Evolutionary conservation across 2,797 vertebrate genomes (phyloP).

Genomic region (Nyctibius grandis): DNA sequence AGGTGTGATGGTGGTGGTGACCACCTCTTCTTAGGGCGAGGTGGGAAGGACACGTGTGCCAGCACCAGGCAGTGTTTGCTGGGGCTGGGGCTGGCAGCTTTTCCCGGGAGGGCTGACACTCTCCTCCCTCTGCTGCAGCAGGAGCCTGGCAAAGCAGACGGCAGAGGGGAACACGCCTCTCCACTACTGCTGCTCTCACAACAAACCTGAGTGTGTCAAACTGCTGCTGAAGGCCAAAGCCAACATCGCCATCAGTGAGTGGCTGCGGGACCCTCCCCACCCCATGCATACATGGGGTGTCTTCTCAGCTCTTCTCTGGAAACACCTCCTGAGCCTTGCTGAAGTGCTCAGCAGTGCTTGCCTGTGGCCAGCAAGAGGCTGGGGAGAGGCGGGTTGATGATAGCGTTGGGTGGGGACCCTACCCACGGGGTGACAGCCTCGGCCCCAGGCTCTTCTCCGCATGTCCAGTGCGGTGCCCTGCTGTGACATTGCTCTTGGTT

Average conservation of each 20-base stretch:
- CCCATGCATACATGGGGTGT: not conserved
- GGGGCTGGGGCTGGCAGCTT: not conserved
- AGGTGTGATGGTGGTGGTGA: not conserved
- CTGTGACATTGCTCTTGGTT: not conserved
- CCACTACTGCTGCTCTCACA: conserved; percentile 84
- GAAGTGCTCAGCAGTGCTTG: not conserved
- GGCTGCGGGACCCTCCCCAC: not conserved
- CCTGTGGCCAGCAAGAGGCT: not conserved
- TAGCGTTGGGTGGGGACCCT: not conserved
- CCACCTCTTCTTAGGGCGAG: not conserved
- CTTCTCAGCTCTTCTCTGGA: not conserved
- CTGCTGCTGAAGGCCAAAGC: conserved; percentile 83
- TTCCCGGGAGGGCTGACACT: not conserved
- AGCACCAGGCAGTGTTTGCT: not conserved
- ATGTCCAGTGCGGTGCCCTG: not conserved
- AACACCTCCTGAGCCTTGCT: not conserved
- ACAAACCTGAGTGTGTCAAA: conserved; percentile 83
- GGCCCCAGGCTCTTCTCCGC: not conserved
- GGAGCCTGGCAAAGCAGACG: conserved; percentile 75
- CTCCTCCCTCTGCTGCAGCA: conserved; percentile 45
- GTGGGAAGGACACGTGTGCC: not conserved
- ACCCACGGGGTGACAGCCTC: not conserved
- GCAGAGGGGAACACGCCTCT: conserved; percentile 77
- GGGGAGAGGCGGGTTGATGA: not conserved
- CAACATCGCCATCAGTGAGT: conserved; percentile 79